Base-by-base conservation (phyloP, 2,888 invertebrate genomes). In the Kuschelorhynchus macadamiae region DNA sequence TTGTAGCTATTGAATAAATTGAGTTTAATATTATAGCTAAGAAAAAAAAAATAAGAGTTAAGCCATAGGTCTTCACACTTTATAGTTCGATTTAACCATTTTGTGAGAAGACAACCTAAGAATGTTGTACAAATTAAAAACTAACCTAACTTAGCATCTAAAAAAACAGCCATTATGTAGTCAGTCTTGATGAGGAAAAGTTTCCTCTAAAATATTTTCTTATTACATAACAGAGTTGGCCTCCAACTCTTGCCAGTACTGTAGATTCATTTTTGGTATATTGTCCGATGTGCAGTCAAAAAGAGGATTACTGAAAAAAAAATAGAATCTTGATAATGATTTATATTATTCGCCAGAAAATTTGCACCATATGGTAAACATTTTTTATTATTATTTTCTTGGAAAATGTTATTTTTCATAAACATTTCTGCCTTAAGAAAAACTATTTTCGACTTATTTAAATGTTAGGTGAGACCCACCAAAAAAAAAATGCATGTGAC, bases 251-350 rank as follows among this genome's bases (percentile, higher is more conserved):
- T 84, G 85, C 87, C 87, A 87, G n/a, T 84, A 80, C 0, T 83
- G 83, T 0, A 87, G 78, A 67, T 86, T 85, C 4, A 87, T 81
- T 41, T 80, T 80, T 0, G 86, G 87, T 70, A 87, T 85, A 16
- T 50, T 44, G 32, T 64, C 64, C 25, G 86, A 85, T 1, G 83
- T 80, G 44, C 70, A 70, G 36, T 60, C 60, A 65, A 77, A 53
- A 14, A 77, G 63, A n/a, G 59, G 56, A 67, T 77, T 77, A n/a
- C 76, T 77, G 60, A 39, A 76, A 72, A 65, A 25, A 47, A 44
- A 33, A 20, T 9, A 44, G 11, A 17, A 50, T 47, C 16, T 11
- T 14, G 8, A 41, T 55, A 17, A 41, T 55, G 2, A 53, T 83
- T 46, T 46, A 2, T 14, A 11, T 9, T 3, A 11, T 44, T 17